phyloP scores from a whole-genome alignment of 2,113 vertebrate genomes.

The Empidonax traillii region DNA sequence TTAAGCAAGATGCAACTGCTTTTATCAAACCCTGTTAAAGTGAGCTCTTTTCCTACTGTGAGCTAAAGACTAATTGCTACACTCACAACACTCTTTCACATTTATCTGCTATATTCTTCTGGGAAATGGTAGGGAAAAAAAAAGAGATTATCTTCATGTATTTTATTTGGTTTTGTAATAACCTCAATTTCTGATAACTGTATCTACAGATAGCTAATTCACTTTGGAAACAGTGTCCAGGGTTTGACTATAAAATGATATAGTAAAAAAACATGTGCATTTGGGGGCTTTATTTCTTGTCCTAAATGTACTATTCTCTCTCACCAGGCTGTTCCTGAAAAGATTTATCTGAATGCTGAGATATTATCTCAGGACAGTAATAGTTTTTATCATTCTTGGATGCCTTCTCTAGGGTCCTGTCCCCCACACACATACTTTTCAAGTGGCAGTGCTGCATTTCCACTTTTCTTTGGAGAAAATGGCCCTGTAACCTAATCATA shows the following conservation, averaged over 20 bases:
- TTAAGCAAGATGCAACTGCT: background rate
- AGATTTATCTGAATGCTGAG: background rate
- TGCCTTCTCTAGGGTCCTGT: background rate
- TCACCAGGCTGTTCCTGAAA: background rate
- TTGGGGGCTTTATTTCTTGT: background rate
- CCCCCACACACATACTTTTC: background rate
- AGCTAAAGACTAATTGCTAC: background rate
- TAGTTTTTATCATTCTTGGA: background rate
- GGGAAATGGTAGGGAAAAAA: background rate
- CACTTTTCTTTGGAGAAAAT: background rate
- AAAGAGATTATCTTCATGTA: background rate
- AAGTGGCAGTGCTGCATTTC: background rate
- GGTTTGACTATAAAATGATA: background rate
- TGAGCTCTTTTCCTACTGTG: background rate
- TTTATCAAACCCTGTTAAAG: background rate
- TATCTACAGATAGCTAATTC: background rate
- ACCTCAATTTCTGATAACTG: background rate
- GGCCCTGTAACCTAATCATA: background rate
- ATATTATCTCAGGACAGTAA: background rate
- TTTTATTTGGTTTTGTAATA: background rate
- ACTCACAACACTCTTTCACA: accelerated
- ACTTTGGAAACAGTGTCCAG: background rate
- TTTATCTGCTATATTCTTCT: background rate
- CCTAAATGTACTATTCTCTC: background rate
- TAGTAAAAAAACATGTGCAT: background rate